phyloP scores from a whole-genome alignment of 2,797 vertebrate species.

The Trachops cirrhosus region DNA sequence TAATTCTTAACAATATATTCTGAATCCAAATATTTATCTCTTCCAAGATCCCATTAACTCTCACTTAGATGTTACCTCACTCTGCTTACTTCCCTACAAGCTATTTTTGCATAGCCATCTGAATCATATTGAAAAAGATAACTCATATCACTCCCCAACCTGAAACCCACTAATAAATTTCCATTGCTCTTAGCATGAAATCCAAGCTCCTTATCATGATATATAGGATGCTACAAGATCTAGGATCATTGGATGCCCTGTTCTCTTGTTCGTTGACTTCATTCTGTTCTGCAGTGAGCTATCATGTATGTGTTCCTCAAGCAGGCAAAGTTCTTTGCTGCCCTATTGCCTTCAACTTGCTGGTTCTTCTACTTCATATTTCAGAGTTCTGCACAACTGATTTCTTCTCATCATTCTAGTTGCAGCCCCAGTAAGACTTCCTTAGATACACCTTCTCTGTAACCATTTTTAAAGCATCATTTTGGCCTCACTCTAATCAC shows the following conservation, averaged over 20 bases:
- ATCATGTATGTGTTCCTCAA: not conserved
- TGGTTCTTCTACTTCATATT: not conserved
- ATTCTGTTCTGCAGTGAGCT: not conserved
- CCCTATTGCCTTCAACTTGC: not conserved
- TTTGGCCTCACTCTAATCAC: not conserved
- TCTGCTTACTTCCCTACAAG: not conserved
- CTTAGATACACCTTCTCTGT: not conserved
- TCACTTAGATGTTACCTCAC: not conserved
- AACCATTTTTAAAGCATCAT: not conserved
- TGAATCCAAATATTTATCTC: not conserved
- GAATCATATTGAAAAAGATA: not conserved
- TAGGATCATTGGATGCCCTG: not conserved
- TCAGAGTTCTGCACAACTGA: not conserved
- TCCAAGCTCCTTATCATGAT: not conserved
- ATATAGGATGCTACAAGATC: too few species aligned
- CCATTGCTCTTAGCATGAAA: not conserved
- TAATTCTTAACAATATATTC: not conserved
- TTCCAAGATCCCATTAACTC: not conserved
- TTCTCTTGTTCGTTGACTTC: not conserved
- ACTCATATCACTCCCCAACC: not conserved
- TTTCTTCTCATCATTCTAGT: not conserved
- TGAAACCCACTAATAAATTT: not conserved
- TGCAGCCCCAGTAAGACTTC: not conserved
- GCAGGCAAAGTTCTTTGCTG: not conserved
- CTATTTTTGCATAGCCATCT: not conserved